These are phyloP conservation scores for Diuraphis noxia DNA, from an alignment of 1,140 invertebrate genomes.

Conservation along the genomic window DNA sequence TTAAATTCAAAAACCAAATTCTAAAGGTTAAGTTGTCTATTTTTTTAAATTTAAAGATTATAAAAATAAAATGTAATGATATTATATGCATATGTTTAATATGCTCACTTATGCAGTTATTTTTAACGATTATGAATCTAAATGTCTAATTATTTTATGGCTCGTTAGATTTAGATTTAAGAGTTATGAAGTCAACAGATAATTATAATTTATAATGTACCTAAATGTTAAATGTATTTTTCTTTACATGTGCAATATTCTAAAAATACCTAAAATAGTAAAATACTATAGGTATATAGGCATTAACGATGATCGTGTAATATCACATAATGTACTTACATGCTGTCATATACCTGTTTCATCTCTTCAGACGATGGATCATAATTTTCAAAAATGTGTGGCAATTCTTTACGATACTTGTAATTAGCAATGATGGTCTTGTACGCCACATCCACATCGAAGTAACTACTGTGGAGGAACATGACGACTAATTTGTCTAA, in stretches of 20 bases:
- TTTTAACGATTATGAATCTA: background rate
- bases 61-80: too few species aligned
- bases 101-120: background rate
- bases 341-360: constrained; percentile 16
- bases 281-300: too few species aligned
- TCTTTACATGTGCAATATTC: too few species aligned
- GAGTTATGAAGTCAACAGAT: too few species aligned
- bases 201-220: too few species aligned
- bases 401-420: constrained; percentile 7
- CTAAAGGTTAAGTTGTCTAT: too few species aligned
- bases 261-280: too few species aligned
- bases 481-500: constrained; percentile 25
- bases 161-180: background rate
- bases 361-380: constrained; percentile 11
- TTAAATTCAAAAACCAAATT: too few species aligned
- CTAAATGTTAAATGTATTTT: too few species aligned
- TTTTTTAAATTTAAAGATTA: too few species aligned
- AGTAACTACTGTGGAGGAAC: constrained; percentile 32
- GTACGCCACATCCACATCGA: constrained; percentile 21
- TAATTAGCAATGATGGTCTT: background rate
- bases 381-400: constrained; percentile 17
- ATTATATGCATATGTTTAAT: background rate
- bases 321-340: constrained; percentile 7
- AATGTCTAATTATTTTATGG: background rate
- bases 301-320: background rate